Base-by-base conservation (phyloP, 1,140 invertebrate species). In the Anastrepha ludens region DNA sequence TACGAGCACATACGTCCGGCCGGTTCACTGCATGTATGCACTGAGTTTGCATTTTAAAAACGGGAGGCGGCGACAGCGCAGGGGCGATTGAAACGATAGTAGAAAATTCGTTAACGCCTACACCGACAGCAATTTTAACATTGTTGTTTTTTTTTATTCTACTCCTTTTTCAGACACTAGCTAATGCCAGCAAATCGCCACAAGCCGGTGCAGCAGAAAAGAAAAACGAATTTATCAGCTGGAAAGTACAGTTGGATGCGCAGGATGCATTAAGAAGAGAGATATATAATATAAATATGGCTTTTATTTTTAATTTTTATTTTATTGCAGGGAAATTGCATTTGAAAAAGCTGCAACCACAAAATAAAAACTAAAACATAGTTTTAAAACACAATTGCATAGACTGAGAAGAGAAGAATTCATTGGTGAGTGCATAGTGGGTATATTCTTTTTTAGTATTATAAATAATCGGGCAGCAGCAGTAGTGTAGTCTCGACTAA, bases 41-140 rank as follows among this genome's bases (percentile, higher is more conserved):
- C 50, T 55, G 50, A 55, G 11, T 55, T 55, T 55, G 50, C 50
- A 55, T 55, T 55, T 55, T 11, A 55, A 55, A 11, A 6, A 55
- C 11, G 64, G 64, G 2, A 11, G 11, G 41, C 39, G 67, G 41
- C 50, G 5, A 6, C 11, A 15, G 8, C 20, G 20, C 41, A 74
- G 15, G 44, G 17, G 67, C 15, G 41, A 55, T 6, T 55, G 3
- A 55, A 55, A 55, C 3, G 50, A 55, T 74, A n/a, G 67, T 15
- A 17, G 41, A 17, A 74, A 47, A 74, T 74, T 74, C 44, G 67
- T 74, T 74, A 74, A 74, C 67, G 67, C 67, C 67, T 74, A 74
- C 67, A 74, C 29, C 41, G 67, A n/a, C 41, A 74, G 67, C 41
- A 7, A 74, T 74, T 74, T 74, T 74, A 74, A 74, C 67, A 15